Base-by-base conservation (phyloP, 1,140 invertebrate species). In the Phymastichus coffea region DNA sequence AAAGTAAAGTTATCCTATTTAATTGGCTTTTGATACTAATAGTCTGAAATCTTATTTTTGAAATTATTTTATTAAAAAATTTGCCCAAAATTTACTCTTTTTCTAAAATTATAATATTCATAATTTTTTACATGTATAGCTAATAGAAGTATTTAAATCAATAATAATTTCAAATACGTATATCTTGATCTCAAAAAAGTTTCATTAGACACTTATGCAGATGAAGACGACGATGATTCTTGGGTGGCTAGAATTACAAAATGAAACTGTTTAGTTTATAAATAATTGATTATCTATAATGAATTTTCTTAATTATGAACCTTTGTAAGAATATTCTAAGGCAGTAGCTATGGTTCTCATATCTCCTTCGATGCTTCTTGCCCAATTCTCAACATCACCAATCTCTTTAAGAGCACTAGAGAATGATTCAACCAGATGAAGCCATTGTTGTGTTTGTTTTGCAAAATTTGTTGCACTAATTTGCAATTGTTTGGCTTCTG, bases 341-440 rank as follows among this genome's bases (percentile, higher is more conserved):
- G 94, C 93, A 70, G 89, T 90, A 25, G 93, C 92, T 65, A 99
- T 92, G 0, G 91, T 90, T 76, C 89, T 87, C 87, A 99, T 96
- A 77, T 99, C 97, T 46, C 88, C 88, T 80, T 99, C 97, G 66
- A 99, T 99, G 63, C 91, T 96, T 65, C 89, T 87, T 0, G 97
- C 93, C 97, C 97, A 99, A 79, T 97, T 98, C 77, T 99, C 95
- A 8, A 97, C 95, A 85, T 99, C 96, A 12, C 97, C 97, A 44
- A 99, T 87, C 84, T 99, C 96, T 84, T 99, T 99, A 0, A 99
- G 78, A 1, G 95, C 90, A 75, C 93, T 91, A 66, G 95, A 98
- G 68, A 99, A 97, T 57, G 90, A 91, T 76, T 99, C 95, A 4
- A 99, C 91, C 26, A 99, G 81, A 66, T 88, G 88, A 1, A 99